These are phyloP conservation scores for Apantesis nais DNA, from an alignment of 2,888 invertebrate genomes.

Conservation along the genomic window DNA sequence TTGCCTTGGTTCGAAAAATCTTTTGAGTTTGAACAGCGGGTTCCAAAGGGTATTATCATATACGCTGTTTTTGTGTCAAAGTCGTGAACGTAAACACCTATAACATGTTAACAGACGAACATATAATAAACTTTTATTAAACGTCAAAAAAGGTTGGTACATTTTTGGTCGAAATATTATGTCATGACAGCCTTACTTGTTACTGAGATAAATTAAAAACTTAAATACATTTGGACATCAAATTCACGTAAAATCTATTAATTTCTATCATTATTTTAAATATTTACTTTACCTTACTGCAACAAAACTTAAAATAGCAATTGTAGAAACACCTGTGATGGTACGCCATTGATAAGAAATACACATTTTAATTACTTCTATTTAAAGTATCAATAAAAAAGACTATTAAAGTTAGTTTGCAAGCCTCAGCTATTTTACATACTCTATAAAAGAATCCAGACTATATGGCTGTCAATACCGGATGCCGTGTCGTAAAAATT, in stretches of 20 bases:
- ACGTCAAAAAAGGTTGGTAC: not conserved
- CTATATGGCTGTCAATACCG: constrained; percentile 53
- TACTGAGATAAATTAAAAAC: not conserved
- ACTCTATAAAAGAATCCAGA: constrained; percentile 51
- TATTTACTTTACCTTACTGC: not conserved
- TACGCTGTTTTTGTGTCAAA: constrained; percentile 22
- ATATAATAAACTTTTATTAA: too few species aligned
- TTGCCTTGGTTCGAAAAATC: constrained; percentile 42
- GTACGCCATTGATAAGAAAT: constrained; percentile 46
- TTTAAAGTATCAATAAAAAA: constrained; percentile 49
- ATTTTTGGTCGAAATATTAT: not conserved
- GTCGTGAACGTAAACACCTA: not conserved
- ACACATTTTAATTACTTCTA: constrained; percentile 47
- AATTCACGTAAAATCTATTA: not conserved
- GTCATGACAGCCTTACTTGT: not conserved
- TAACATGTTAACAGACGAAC: not conserved
- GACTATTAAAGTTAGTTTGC: constrained; percentile 44
- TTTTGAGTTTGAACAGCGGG: constrained; percentile 40
- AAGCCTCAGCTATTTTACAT: constrained; percentile 50
- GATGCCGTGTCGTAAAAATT: constrained; percentile 62
- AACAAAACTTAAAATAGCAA: constrained; percentile 42
- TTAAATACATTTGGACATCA: not conserved
- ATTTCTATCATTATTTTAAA: not conserved
- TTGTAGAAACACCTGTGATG: constrained; percentile 42
- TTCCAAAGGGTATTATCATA: constrained; percentile 16